Conservation (phyloP, 2,888 invertebrate genomes). For the Nephrotoma guestfalica region DNA sequence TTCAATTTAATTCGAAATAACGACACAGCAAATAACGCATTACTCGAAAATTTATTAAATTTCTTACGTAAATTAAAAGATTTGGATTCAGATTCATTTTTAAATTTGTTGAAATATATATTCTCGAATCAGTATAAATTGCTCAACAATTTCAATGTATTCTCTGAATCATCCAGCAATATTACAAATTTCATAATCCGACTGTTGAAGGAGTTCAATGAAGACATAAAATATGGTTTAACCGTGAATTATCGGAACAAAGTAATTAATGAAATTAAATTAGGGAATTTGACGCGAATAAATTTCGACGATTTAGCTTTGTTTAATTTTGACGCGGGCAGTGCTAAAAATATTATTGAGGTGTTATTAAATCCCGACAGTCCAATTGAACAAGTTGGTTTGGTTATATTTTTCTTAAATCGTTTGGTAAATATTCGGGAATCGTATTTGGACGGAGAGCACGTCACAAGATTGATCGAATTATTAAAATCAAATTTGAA, state of each 20-base stretch:
- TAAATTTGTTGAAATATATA: slow-evolving; percentile 24
- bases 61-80: not conserved
- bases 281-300: slow-evolving; percentile 13
- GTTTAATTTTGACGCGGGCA: slow-evolving; percentile 19
- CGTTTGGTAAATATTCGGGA: slow-evolving; percentile 31
- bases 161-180: slow-evolving; percentile 18
- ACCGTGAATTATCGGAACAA: slow-evolving; percentile 23
- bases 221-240: slow-evolving; percentile 10
- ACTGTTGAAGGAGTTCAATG: slow-evolving; percentile 19
- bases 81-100: not conserved
- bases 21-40: not conserved
- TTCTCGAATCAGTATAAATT: slow-evolving; percentile 22
- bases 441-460: slow-evolving; percentile 17
- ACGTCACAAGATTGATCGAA: slow-evolving; percentile 31
- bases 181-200: slow-evolving; percentile 14
- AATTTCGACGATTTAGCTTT: slow-evolving; percentile 15
- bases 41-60: not conserved
- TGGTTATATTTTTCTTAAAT: slow-evolving; percentile 34
- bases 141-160: slow-evolving; percentile 19
- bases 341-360: slow-evolving; percentile 22
- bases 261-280: slow-evolving; percentile 22
- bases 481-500: slow-evolving; percentile 32
- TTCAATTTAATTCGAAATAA: not conserved
- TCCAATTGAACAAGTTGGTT: slow-evolving; percentile 35
- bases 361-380: slow-evolving; percentile 25